Conservation (phyloP, 2,113 vertebrate species). For the Excalfactoria chinensis region DNA sequence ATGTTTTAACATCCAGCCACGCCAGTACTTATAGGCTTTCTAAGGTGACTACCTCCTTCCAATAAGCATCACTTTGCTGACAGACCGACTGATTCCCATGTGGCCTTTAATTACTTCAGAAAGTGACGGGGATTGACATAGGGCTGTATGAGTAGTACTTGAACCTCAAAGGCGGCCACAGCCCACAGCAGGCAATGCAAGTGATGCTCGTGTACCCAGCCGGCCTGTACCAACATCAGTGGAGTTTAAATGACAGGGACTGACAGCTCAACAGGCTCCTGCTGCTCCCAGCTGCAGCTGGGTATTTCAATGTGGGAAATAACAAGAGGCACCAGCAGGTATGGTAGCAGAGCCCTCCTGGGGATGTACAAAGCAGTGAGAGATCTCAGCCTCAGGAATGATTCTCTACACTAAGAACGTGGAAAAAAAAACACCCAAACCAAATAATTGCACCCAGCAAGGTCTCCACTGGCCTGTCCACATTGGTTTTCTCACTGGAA, state of each 20-base stretch:
- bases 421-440: not conserved
- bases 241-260: not conserved
- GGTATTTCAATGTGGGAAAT: not conserved
- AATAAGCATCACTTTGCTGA: not conserved
- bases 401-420: not conserved
- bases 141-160: rapidly evolving
- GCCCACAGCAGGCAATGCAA: not conserved
- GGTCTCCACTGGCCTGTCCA: not conserved
- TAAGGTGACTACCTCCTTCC: not conserved
- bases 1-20: not conserved
- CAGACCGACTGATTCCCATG: not conserved
- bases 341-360: not conserved
- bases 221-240: not conserved
- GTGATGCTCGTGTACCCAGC: not conserved
- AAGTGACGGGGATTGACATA: rapidly evolving
- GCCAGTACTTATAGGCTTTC: not conserved
- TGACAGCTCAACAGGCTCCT: rapidly evolving
- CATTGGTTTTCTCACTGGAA: not conserved
- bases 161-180: not conserved
- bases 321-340: not conserved
- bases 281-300: not conserved
- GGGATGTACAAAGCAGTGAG: not conserved
- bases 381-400: not conserved
- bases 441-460: not conserved
- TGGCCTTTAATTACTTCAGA: not conserved